Conservation (phyloP, 2,888 invertebrate species). For the Coenonympha glycerion region DNA sequence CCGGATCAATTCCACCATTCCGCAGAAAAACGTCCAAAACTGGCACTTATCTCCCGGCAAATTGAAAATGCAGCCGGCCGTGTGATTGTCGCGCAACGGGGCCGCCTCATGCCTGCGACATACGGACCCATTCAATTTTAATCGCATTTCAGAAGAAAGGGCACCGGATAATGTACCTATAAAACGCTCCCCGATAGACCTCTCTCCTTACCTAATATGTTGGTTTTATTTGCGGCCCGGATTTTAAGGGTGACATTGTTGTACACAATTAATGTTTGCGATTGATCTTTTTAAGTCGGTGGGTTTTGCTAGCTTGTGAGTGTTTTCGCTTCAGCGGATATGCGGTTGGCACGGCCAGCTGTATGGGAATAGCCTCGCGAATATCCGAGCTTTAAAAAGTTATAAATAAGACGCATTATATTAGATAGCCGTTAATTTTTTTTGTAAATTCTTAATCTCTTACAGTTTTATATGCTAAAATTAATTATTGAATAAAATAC, state of each 20-base stretch:
- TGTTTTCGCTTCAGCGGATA: conserved; percentile 45
- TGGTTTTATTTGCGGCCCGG: conserved; percentile 70
- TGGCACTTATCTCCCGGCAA: conserved; percentile 73
- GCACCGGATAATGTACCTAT: conserved; percentile 69
- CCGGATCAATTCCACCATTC: conserved; percentile 72
- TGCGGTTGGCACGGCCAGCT: conserved; percentile 27
- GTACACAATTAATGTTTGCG: conserved; percentile 63
- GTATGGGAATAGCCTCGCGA: not conserved
- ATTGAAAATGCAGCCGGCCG: conserved; percentile 74
- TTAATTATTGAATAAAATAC: too few species aligned
- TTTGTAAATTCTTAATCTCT: not conserved
- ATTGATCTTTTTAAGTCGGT: conserved; percentile 66
- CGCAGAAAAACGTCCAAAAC: conserved; percentile 71
- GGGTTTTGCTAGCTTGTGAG: conserved; percentile 45
- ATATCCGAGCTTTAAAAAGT: not conserved
- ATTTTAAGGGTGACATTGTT: conserved; percentile 63
- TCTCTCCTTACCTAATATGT: conserved; percentile 65
- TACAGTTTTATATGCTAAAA: not conserved
- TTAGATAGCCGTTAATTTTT: too few species aligned
- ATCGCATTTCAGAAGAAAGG: conserved; percentile 76
- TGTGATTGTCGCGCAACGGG: conserved; percentile 73
- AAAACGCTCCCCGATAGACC: conserved; percentile 57
- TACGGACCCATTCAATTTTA: conserved; percentile 76
- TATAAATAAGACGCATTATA: not conserved
- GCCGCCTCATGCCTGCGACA: conserved; percentile 63